Base-by-base conservation (phyloP, 2,113 vertebrate species). In the Trematomus loennbergii region DNA sequence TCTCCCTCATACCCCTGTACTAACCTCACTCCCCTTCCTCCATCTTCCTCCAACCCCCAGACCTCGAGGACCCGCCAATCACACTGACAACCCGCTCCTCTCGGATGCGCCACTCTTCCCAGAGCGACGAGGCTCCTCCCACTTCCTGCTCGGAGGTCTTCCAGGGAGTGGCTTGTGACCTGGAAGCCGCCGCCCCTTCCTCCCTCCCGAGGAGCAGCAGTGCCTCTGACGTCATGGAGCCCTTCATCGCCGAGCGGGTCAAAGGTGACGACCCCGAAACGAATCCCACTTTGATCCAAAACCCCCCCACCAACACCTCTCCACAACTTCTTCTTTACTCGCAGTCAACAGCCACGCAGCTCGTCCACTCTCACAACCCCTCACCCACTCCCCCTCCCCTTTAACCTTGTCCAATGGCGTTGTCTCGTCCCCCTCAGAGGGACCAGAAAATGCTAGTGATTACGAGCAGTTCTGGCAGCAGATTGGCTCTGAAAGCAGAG, bases 181-280 rank as follows among this genome's bases (percentile, higher is more conserved):
- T 91, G 70, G 94, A 93, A 1, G 5, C 78, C 15, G 83, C 78
- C 48, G 96, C 78, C 93, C 95, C 76, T 90, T 96, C 87, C 88
- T 97, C 91, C 94, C 97, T 93, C 85, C 96, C 95, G 5, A 78
- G 93, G 70, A 99, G 98, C 94, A 99, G 97, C 97, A 99, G 98
- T 85, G 97, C 98, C 77, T 99, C 98, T 78, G 98, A 99, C 95
- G 96, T 99, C 97, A 96, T 99, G 97, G 98, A 99, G 94, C 97
- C 98, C 72, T 98, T 99, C 75, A 95, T 97, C 93, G 94, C 96
- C 75, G 97, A 99, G 92, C 94, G 97, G 97, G 96, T 96, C 95
- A 98, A 99, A 99, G 98, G 98, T 99, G 98, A 94, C 88, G 91
- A 90, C 20, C 84, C 87, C 43, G 82, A 85, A 74, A 84, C 81